Evolutionary conservation across 2,888 invertebrate species (phyloP).

Genomic region (Tineola bisselliella): DNA sequence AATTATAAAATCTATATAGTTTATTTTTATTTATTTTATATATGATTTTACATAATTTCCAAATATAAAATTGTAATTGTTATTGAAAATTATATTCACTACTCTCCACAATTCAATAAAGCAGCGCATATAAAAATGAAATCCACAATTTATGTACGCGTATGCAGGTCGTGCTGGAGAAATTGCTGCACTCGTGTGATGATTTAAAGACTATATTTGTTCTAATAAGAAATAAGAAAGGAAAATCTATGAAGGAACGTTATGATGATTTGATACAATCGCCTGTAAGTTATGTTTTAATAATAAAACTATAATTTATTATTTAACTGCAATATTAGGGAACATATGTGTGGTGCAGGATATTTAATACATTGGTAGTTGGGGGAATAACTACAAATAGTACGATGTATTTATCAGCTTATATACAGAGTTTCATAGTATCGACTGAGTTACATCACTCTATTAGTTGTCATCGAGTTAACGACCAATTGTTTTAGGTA

Average conservation of each 20-base stretch:
- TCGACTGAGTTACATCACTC: too few relatives aligned
- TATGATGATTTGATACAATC: constrained; percentile 21
- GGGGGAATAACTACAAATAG: too few relatives aligned
- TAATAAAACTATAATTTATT: too few relatives aligned
- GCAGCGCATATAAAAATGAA: neutral
- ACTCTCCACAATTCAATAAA: neutral
- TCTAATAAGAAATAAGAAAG: constrained; percentile 25
- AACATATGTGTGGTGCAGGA: too few relatives aligned
- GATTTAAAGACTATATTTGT: constrained; percentile 27
- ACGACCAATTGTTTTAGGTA: constrained; percentile 20
- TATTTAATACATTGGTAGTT: too few relatives aligned
- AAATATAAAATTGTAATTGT: neutral
- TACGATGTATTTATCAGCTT: too few relatives aligned
- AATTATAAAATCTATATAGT: too few relatives aligned
- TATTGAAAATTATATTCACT: neutral
- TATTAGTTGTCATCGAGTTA: too few relatives aligned
- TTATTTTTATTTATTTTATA: too few relatives aligned
- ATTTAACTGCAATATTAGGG: too few relatives aligned
- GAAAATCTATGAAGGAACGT: constrained; percentile 21
- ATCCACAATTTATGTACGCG: neutral
- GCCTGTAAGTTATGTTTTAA: constrained; percentile 24
- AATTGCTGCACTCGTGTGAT: constrained; percentile 25
- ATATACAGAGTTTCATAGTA: too few relatives aligned
- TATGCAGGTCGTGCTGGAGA: constrained; percentile 29
- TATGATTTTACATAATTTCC: neutral